phyloP scores from a whole-genome alignment of 2,113 vertebrate genomes.

The Engystomops pustulosus region DNA sequence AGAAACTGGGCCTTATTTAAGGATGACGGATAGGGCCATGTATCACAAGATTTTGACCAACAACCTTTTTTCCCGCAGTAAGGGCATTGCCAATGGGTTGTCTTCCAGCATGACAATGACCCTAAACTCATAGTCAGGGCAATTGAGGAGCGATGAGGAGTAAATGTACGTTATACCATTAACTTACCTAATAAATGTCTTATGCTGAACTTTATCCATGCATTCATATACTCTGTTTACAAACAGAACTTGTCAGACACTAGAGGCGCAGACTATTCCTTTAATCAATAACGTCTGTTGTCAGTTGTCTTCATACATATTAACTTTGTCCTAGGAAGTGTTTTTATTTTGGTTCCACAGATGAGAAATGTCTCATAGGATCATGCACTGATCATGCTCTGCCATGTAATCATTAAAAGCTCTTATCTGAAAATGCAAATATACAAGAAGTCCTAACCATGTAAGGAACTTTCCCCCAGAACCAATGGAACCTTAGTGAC shows the following conservation, averaged over 20 bases:
- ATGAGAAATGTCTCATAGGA: neutral
- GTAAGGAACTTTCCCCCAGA: neutral
- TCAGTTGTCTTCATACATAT: neutral
- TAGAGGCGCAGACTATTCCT: neutral
- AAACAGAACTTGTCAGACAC: neutral
- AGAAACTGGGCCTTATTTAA: too few species aligned
- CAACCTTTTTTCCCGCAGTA: too few species aligned
- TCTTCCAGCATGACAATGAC: too few species aligned
- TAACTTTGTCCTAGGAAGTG: neutral
- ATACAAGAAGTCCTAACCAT: neutral
- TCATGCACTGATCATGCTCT: neutral
- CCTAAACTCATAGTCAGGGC: too few species aligned
- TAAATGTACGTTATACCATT: too few species aligned
- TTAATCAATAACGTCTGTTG: neutral
- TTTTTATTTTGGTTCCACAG: neutral
- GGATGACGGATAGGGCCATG: too few species aligned
- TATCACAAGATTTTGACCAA: too few species aligned
- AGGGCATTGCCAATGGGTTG: too few species aligned
- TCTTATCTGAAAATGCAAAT: neutral
- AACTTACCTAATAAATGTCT: too few species aligned
- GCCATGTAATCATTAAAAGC: neutral
- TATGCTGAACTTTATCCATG: neutral
- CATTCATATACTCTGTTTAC: neutral
- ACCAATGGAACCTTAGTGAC: too few species aligned
- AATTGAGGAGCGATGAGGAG: too few species aligned